A percentile compares a stretch with the other conserved stretches of the same genome.
Evolutionary conservation across 1,140 invertebrate genomes (phyloP).

Genomic region (Bacillus rossius): DNA sequence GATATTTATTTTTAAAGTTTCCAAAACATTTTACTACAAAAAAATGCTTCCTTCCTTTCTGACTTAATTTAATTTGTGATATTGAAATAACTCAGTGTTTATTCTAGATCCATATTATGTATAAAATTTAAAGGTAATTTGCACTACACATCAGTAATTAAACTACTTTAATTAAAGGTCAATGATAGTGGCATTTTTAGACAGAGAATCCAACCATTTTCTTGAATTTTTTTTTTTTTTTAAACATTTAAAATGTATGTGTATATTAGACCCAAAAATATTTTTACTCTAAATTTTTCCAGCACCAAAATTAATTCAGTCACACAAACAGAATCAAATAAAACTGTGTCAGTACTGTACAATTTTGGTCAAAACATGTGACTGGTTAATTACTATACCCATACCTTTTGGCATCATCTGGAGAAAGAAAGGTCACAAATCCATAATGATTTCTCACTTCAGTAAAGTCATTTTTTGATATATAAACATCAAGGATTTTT

Average conservation of each 20-base stretch:
- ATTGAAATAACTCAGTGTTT: too few relatives aligned
- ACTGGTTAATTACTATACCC: not conserved
- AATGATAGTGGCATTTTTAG: too few relatives aligned
- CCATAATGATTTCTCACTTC: slow-evolving; percentile 1
- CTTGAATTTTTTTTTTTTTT: too few relatives aligned
- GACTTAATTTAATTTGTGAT: too few relatives aligned
- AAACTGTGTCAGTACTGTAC: not conserved
- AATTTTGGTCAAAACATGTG: not conserved
- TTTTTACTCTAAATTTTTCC: not conserved
- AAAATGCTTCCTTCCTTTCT: too few relatives aligned
- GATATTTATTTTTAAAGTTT: too few relatives aligned
- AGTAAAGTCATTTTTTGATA: not conserved
- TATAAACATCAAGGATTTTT: slow-evolving; percentile 1
- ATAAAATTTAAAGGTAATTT: too few relatives aligned
- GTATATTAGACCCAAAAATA: not conserved
- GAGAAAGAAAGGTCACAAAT: slow-evolving; percentile 9
- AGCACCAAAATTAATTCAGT: not conserved
- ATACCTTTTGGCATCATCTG: slow-evolving; percentile 13
- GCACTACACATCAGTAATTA: too few relatives aligned
- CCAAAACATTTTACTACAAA: too few relatives aligned
- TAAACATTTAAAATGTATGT: not conserved
- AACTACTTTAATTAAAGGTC: too few relatives aligned
- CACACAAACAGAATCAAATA: not conserved
- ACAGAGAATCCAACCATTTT: too few relatives aligned
- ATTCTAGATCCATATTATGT: too few relatives aligned